Conservation (phyloP, 2,888 invertebrate species). For the Standfussiana lucernea region DNA sequence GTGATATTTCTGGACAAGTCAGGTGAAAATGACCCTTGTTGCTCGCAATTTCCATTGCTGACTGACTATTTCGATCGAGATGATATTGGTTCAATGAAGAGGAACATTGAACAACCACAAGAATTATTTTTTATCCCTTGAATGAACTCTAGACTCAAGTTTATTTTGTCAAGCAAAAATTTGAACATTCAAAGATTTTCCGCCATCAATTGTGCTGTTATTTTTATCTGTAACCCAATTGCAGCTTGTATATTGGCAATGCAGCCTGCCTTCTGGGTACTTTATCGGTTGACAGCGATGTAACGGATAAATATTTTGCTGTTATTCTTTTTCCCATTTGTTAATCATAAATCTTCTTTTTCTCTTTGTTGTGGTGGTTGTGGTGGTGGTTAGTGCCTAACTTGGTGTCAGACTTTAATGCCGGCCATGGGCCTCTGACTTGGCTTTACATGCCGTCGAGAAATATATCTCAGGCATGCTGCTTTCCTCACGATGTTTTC, state of each 20-base stretch:
- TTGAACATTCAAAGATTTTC: neutral
- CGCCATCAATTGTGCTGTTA: neutral
- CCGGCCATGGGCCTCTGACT: no score
- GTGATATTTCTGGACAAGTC: neutral
- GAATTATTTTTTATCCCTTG: neutral
- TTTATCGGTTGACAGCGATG: no score
- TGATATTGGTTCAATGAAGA: neutral
- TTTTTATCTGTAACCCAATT: no score
- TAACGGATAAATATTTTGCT: no score
- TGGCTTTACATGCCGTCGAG: no score
- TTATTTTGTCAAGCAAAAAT: neutral
- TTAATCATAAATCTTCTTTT: neutral
- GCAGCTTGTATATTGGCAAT: neutral
- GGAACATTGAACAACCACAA: neutral
- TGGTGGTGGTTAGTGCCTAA: no score
- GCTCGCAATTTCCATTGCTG: neutral
- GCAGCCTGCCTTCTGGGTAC: neutral
- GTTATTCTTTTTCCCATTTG: neutral
- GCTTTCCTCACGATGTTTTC: no score
- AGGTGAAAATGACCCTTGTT: neutral
- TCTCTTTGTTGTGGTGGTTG: no score
- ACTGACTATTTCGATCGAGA: neutral
- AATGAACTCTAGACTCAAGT: neutral
- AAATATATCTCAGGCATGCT: no score
- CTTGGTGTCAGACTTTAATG: no score